phyloP scores from a whole-genome alignment of 2,888 invertebrate genomes.

The Tridacna gigas region DNA sequence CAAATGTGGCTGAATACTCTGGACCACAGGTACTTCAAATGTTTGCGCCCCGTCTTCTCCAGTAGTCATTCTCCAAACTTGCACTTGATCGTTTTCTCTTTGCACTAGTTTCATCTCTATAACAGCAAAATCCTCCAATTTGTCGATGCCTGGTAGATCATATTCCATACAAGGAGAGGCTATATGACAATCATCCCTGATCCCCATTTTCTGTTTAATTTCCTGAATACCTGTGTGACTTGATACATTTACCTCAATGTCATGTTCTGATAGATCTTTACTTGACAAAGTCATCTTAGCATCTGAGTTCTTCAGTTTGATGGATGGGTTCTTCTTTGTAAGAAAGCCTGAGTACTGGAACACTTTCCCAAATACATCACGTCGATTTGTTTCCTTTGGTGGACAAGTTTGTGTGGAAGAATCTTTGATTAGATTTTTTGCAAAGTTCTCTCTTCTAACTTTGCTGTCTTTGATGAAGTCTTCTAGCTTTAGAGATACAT shows the following conservation, averaged over 20 bases:
- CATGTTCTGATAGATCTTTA: not conserved
- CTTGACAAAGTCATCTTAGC: constrained; percentile 17
- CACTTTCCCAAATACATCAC: constrained; percentile 23
- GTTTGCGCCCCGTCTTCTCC: not conserved
- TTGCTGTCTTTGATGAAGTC: constrained; percentile 1
- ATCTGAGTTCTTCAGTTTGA: constrained; percentile 17
- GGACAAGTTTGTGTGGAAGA: constrained; percentile 14
- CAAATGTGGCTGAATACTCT: not conserved
- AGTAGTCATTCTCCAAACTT: constrained; percentile 6
- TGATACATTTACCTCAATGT: constrained; percentile 12
- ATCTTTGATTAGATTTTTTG: not conserved
- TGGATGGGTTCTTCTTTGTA: not conserved
- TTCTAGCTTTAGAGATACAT: not conserved
- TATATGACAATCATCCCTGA: not conserved
- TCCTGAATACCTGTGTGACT: constrained; percentile 6
- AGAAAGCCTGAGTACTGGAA: constrained; percentile 1
- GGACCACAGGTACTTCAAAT: constrained; percentile 5
- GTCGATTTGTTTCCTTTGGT: constrained; percentile 10
- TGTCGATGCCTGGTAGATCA: constrained; percentile 4
- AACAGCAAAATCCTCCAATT: constrained; percentile 17
- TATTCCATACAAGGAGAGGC: constrained; percentile 30
- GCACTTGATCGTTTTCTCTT: not conserved
- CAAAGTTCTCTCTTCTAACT: not conserved
- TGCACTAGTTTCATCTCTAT: constrained; percentile 16
- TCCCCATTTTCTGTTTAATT: not conserved